phyloP scores from a whole-genome alignment of 92 coral and sea anemone genomes.

The Metridium senile region DNA sequence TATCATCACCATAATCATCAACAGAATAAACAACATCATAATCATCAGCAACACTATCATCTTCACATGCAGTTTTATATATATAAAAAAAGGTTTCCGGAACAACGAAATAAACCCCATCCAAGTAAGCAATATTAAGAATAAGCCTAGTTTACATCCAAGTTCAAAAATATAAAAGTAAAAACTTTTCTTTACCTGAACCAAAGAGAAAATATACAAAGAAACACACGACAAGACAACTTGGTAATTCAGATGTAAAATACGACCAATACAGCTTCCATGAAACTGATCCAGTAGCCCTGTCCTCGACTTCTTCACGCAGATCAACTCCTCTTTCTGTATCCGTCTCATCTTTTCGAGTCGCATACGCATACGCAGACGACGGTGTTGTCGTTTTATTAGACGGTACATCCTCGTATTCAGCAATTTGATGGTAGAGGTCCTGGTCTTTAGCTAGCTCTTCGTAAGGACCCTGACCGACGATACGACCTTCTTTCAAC shows the following conservation, averaged over 20 bases:
- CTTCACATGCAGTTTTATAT: too few relatives aligned
- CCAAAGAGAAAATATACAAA: not conserved
- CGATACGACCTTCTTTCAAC: not conserved
- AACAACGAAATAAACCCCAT: too few relatives aligned
- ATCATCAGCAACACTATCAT: too few relatives aligned
- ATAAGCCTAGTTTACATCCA: too few relatives aligned
- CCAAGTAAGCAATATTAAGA: too few relatives aligned
- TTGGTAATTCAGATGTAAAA: not conserved
- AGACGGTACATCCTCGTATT: not conserved
- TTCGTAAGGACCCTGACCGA: not conserved
- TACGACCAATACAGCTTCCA: not conserved
- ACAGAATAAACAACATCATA: too few relatives aligned
- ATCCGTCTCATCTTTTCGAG: not conserved
- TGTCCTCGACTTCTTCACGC: conserved; percentile 1
- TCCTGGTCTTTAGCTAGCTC: not conserved
- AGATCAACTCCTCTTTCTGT: conserved; percentile 7
- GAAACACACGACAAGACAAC: not conserved
- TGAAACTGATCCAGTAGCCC: conserved; percentile 2
- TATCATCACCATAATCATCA: too few relatives aligned
- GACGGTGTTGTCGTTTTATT: not conserved
- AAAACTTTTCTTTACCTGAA: not conserved
- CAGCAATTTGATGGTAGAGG: not conserved
- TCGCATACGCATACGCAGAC: not conserved
- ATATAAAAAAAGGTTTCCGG: too few relatives aligned
- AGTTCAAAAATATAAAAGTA: not conserved